phyloP scores from a whole-genome alignment of 1,140 invertebrate species.

The Pseudobourletiella spinata region DNA sequence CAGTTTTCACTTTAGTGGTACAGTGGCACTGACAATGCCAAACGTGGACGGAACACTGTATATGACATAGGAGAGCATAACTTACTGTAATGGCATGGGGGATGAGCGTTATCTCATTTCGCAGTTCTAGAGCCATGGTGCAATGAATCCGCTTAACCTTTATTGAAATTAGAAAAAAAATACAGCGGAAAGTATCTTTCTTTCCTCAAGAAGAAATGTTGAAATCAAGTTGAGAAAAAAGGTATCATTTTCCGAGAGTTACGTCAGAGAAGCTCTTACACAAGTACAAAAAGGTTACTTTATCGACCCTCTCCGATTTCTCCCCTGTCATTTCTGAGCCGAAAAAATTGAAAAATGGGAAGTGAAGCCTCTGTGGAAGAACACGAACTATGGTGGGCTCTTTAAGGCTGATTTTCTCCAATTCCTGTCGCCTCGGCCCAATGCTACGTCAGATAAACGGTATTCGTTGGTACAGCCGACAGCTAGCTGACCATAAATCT shows the following conservation, averaged over 20 bases:
- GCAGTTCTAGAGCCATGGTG: neutral
- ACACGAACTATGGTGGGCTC: neutral
- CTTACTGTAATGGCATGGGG: no score
- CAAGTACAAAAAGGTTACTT: neutral
- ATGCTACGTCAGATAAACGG: neutral
- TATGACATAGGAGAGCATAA: no score
- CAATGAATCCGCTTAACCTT: neutral
- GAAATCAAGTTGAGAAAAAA: neutral
- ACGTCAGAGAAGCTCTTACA: neutral
- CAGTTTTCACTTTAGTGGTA: no score
- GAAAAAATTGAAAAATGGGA: slow-evolving; percentile 1
- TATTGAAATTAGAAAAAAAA: neutral
- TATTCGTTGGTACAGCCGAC: neutral
- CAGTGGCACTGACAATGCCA: no score
- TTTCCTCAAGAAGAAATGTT: no score
- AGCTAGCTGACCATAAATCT: neutral
- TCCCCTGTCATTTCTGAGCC: neutral
- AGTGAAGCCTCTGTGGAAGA: neutral
- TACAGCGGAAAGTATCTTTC: no score
- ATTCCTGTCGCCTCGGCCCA: neutral
- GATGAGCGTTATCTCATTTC: neutral
- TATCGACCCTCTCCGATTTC: neutral
- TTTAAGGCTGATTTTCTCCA: neutral
- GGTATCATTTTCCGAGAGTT: neutral
- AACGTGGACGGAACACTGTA: no score